phyloP scores from a whole-genome alignment of 2,113 vertebrate species.

The Penelope pileata region DNA sequence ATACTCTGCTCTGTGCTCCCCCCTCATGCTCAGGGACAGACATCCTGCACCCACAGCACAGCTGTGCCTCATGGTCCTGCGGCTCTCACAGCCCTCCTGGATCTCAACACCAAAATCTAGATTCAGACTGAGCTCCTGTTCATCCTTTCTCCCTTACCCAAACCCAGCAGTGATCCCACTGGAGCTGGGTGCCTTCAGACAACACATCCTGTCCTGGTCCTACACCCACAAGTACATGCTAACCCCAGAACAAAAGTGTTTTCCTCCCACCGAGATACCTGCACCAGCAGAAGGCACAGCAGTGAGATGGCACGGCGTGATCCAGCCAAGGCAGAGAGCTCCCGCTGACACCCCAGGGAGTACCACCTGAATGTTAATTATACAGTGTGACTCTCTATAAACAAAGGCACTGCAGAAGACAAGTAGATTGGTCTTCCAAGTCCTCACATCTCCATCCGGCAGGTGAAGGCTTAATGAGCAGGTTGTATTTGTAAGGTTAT shows the following conservation, averaged over 20 bases:
- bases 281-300: neutral
- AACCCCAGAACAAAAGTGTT: neutral
- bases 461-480: neutral
- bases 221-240: neutral
- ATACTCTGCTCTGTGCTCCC: neutral
- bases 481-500: neutral
- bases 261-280: fast-evolving
- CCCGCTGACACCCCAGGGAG: fast-evolving
- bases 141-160: neutral
- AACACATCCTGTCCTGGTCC: neutral
- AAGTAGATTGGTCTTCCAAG: neutral
- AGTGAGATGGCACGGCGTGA: fast-evolving
- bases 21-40: fast-evolving
- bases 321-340: neutral
- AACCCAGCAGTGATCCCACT: fast-evolving
- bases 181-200: neutral
- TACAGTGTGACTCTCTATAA: neutral
- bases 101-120: fast-evolving
- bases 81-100: neutral
- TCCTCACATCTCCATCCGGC: neutral
- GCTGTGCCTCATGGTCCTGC: neutral
- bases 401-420: neutral
- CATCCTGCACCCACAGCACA: neutral
- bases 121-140: fast-evolving
- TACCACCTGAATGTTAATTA: neutral